Evolutionary conservation across 2,888 invertebrate species (phyloP), one percentile per base, ranked within the genome.

Genomic region (Theodoxus fluviatilis): DNA sequence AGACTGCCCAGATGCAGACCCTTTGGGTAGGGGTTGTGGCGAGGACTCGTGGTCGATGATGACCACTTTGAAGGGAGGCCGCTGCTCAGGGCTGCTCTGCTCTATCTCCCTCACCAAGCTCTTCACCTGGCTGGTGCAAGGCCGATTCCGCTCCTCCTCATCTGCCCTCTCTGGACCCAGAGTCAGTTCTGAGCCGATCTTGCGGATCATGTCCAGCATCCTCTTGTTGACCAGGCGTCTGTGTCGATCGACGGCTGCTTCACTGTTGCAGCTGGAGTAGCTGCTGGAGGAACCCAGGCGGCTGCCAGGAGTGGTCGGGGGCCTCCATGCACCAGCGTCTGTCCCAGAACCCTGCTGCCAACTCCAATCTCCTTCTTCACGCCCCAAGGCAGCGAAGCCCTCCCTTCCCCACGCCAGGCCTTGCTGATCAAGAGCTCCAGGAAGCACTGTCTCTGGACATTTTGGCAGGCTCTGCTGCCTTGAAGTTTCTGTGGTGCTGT

Each of bases 101-200:
- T 81, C 82, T 61, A 83, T 80, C 49, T 79, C 78, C 63, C 73
- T 76, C 12, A 81, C 83, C 72, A 79, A 76, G 69, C 76, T 75
- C 28, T 73, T 77, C 3, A 83, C 82, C 49, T 77, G 70, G 66
- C 77, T 79, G 31, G 74, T 68, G 7, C 76, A 72, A 31, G 72
- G 75, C 49, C 35, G 47, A 15, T 72, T 64, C 6, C 69, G 73
- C 22, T 75, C 75, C 25, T 71, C 73, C 12, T 69, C 71, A 25
- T 77, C 74, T 15, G 73, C 33, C 67, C 74, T 76, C n/a, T 74
- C 73, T 22, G 81, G 81, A 70, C 79, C 80, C 59, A 78, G 78
- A 38, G 80, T 68, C 25, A 81, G 73, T 12, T 78, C 79, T 2
- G 80, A 80, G 7, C 81, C 83, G 31, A 81, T 79, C 61, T 81